phyloP scores from a whole-genome alignment of 2,113 vertebrate genomes.

The Vireo altiloquus region DNA sequence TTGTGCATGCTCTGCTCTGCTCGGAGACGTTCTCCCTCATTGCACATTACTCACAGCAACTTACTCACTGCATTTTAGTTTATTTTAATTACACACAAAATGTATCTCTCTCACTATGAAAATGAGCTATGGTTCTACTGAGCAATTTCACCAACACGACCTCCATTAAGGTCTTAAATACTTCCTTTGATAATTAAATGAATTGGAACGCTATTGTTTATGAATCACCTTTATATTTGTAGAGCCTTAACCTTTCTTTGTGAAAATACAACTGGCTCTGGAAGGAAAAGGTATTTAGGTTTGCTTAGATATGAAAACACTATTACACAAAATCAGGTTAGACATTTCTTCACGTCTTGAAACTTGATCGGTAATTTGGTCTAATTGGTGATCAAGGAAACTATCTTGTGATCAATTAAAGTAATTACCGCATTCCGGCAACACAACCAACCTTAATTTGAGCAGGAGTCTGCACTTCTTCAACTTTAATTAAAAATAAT shows the following conservation, averaged over 20 bases:
- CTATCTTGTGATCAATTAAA: constrained; percentile 98
- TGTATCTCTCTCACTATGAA: constrained; percentile 73
- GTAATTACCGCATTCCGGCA: constrained; percentile 99
- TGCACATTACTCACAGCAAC: constrained; percentile 68
- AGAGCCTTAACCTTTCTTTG: constrained; percentile 75
- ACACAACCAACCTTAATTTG: constrained; percentile 95
- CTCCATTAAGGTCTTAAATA: constrained; percentile 94
- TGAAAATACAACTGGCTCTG: constrained; percentile 81
- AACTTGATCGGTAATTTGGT: constrained; percentile 92
- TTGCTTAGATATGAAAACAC: constrained; percentile 84
- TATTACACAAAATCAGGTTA: constrained; percentile 78
- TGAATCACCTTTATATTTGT: constrained; percentile 76
- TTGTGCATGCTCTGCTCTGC: background rate
- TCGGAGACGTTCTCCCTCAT: background rate
- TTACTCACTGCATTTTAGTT: constrained; percentile 71
- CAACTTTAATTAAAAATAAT: constrained; percentile 92
- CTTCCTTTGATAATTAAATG: constrained; percentile 94
- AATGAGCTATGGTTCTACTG: constrained; percentile 76
- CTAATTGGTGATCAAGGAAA: constrained; percentile 98
- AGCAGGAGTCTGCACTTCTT: constrained; percentile 90
- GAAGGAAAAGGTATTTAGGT: constrained; percentile 88
- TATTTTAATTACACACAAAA: constrained; percentile 79
- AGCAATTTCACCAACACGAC: constrained; percentile 90
- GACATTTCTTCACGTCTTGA: constrained; percentile 86
- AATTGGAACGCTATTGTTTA: constrained; percentile 93